These are phyloP conservation scores for Ligdia adustata DNA, from an alignment of 2,888 invertebrate genomes.

Conservation along the genomic window DNA sequence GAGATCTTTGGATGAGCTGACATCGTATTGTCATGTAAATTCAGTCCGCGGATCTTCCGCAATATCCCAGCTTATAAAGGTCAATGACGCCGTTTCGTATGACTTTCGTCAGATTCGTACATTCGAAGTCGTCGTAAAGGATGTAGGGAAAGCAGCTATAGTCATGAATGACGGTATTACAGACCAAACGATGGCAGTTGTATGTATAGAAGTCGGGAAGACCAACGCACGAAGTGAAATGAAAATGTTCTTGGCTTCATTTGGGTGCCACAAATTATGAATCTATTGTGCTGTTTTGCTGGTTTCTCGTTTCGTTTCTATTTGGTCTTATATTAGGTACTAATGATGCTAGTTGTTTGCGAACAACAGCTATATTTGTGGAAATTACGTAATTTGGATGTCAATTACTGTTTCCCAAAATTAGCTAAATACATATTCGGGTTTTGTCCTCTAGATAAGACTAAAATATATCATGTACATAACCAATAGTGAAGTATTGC, in stretches of 20 bases:
- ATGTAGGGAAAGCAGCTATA: slow-evolving; percentile 45
- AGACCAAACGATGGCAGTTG: slow-evolving; percentile 29
- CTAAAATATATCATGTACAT: too few relatives aligned
- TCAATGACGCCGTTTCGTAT: slow-evolving; percentile 40
- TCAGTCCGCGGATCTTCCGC: slow-evolving; percentile 44
- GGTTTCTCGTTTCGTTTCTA: neutral
- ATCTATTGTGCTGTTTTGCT: slow-evolving; percentile 2
- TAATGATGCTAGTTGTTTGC: too few relatives aligned
- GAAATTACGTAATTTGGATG: too few relatives aligned
- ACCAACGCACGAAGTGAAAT: slow-evolving; percentile 39
- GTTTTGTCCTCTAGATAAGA: too few relatives aligned
- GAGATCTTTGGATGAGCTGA: slow-evolving; percentile 22
- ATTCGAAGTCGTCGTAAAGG: slow-evolving; percentile 49
- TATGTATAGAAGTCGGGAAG: slow-evolving; percentile 35
- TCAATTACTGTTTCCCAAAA: too few relatives aligned
- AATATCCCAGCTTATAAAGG: slow-evolving; percentile 47
- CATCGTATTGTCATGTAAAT: slow-evolving; percentile 49
- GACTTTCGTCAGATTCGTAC: slow-evolving; percentile 50
- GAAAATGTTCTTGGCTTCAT: too few relatives aligned
- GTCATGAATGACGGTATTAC: slow-evolving; percentile 47
- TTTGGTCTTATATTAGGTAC: too few relatives aligned
- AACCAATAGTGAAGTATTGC: too few relatives aligned
- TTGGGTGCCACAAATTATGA: slow-evolving; percentile 8
- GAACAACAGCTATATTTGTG: too few relatives aligned
- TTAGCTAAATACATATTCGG: too few relatives aligned